Conservation (phyloP, 2,888 invertebrate genomes). For the Pollenia amentaria region DNA sequence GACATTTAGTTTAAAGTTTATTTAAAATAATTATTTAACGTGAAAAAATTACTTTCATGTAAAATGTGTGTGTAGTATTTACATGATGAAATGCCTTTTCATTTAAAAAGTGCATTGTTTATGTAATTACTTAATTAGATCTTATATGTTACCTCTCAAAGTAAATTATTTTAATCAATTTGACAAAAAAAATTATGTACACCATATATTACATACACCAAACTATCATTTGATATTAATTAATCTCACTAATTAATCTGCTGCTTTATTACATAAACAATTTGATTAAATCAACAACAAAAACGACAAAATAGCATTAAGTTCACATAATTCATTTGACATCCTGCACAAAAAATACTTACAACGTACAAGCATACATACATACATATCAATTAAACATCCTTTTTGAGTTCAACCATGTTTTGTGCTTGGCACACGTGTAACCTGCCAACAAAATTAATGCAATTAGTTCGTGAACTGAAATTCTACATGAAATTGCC, state of each 20-base stretch:
- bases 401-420: not conserved
- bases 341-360: not conserved
- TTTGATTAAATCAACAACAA: constrained; percentile 2
- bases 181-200: too few species aligned
- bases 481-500: constrained; percentile 15
- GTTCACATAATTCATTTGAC: constrained; percentile 7
- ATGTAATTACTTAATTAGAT: not conserved
- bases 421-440: not conserved
- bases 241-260: not conserved
- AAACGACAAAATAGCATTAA: constrained; percentile 22
- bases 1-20: too few species aligned
- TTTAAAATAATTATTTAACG: too few species aligned
- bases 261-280: constrained; percentile 4
- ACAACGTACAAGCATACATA: not conserved
- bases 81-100: too few species aligned
- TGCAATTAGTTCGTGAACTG: constrained; percentile 6
- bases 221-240: not conserved
- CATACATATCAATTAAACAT: constrained; percentile 1
- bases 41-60: too few species aligned
- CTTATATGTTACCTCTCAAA: not conserved
- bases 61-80: too few species aligned
- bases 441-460: not conserved
- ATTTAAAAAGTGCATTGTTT: too few species aligned
- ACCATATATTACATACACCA: not conserved
- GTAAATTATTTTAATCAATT: not conserved